These are phyloP conservation scores for Conus ventricosus DNA, from an alignment of 1,140 invertebrate genomes.

Conservation along the genomic window DNA sequence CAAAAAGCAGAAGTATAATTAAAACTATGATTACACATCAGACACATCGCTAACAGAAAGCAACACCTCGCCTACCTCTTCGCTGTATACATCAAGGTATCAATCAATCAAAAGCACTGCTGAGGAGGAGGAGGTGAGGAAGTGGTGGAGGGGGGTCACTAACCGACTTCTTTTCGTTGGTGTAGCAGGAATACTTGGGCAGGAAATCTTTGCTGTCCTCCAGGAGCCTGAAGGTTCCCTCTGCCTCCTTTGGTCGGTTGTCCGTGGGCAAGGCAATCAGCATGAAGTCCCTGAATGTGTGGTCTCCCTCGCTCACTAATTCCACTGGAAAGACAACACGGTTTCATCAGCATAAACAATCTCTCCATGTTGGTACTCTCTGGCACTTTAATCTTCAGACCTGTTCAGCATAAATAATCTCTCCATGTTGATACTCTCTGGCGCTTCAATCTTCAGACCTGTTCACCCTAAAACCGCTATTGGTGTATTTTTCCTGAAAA, in stretches of 20 bases:
- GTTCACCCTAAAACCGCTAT: no score
- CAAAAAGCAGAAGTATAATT: not conserved
- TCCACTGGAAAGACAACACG: conserved; percentile 37
- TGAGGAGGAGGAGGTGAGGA: no score
- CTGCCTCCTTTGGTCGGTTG: conserved; percentile 1
- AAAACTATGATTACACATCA: no score
- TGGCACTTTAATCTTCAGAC: no score
- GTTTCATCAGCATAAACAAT: not conserved
- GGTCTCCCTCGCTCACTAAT: conserved; percentile 16
- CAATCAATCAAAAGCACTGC: no score
- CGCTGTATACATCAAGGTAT: not conserved
- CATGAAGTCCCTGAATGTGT: conserved; percentile 44
- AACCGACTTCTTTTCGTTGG: not conserved
- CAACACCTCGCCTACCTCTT: no score
- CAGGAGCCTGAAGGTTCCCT: conserved; percentile 35
- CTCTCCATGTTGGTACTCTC: no score
- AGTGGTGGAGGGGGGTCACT: not conserved
- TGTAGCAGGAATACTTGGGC: conserved; percentile 19
- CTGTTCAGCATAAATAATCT: no score
- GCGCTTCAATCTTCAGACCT: no score
- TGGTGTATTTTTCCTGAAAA: no score
- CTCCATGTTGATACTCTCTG: no score
- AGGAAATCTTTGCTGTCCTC: conserved; percentile 17
- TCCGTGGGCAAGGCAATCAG: conserved; percentile 39
- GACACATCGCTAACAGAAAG: no score